Percentiles rank a stretch among this genome's conserved stretches.
These are phyloP conservation scores for Cantharis nigra DNA, from an alignment of 2,888 invertebrate genomes.

Conservation along the genomic window DNA sequence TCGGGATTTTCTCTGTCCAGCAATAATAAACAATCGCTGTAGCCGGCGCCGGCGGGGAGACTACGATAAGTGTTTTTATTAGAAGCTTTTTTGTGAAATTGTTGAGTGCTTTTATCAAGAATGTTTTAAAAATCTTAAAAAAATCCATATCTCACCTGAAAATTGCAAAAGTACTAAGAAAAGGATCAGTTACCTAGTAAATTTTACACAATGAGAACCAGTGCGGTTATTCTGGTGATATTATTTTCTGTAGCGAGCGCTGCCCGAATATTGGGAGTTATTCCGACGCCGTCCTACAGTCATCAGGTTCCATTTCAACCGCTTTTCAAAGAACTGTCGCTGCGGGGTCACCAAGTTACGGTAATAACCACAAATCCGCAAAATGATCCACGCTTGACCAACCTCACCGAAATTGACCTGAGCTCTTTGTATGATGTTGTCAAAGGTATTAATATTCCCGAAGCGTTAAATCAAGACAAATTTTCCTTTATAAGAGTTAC, in stretches of 20 bases:
- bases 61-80: no score
- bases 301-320: conserved; percentile 57
- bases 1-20: no score
- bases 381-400: conserved; percentile 47
- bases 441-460: background rate
- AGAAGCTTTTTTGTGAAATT: no score
- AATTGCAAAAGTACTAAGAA: no score
- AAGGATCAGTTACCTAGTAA: background rate
- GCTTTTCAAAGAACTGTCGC: conserved; percentile 54
- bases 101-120: no score
- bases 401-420: conserved; percentile 53
- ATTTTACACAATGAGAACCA: background rate
- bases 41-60: no score
- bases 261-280: conserved; percentile 54
- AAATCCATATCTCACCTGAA: no score
- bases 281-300: conserved; percentile 56
- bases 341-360: conserved; percentile 57
- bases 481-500: background rate
- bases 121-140: no score
- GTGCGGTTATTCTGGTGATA: background rate
- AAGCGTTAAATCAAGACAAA: background rate
- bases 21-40: no score
- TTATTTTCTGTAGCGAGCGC: background rate
- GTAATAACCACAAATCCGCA: conserved; percentile 55
- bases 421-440: conserved; percentile 42